Base-by-base conservation (phyloP, 1,140 invertebrate species). In the Coenobita brevimanus region DNA sequence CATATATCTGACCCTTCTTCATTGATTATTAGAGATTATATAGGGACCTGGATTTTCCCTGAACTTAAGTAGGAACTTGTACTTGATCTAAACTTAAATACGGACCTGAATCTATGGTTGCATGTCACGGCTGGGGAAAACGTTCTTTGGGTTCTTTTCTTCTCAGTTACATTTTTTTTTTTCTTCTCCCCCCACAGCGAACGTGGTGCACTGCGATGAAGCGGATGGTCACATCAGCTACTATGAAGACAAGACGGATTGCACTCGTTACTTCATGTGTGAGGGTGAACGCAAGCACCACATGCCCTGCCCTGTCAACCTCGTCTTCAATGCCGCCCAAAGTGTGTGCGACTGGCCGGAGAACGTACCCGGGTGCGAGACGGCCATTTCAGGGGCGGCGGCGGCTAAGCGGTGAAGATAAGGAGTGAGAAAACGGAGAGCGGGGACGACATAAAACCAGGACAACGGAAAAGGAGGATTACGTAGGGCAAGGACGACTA, bases 331-430 rank as follows among this genome's bases (percentile, higher is more conserved):
- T 93, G 67, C 81, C 8, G 81, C 36, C 10, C 82, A 91, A 64
- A 89, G 50, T n/a, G 97, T 98, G 0, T 98, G 97, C 92, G 97
- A 98, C 93, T 98, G 97, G 97, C 97, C 97, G 0, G 97, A 98
- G 92, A 98, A 98, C 91, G 97, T 98, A 0, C 97, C 97, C 92
- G 96, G 96, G 10, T 98, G 97, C 92, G 90, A 91, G 46, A 87
- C 82, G 1, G 91, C 89, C 30, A 84, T 90, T 43, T n/a, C 80
- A 24, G 75, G 54, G n/a, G 46, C 71, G 24, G 81, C 46, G 13
- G 46, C 30, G 73, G 41, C 46, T 46, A 33, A 60, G 0, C 41
- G 36, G 30, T 33, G 54, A 79, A 13, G 38, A 17, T n/a, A n/a
- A n/a, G n/a, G n/a, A n/a, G n/a, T n/a, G n/a, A n/a, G n/a, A n/a